Base-by-base conservation (phyloP, 2,797 vertebrate species). In the Cetoscarus ocellatus region DNA sequence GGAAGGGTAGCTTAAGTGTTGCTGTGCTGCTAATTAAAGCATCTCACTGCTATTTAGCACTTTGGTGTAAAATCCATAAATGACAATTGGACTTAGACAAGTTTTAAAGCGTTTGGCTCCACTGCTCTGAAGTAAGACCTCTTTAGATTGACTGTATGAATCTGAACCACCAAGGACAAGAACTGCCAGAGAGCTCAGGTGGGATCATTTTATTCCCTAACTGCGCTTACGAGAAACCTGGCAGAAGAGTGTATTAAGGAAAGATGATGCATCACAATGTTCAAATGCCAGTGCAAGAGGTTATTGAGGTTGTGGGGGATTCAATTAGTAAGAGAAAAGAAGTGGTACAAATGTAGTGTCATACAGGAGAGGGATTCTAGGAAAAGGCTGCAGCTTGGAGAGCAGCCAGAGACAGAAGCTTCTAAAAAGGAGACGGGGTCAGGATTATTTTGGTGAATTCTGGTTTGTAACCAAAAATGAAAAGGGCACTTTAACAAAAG, bases 171-270 rank as follows among this genome's bases (percentile, higher is more conserved):
- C 49, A 35, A 36, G 7, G 67, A 54, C 80, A 82, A 88, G 85
- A 90, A 76, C 85, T 72, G 82, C 88, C 85, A 88, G 72, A 91
- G 83, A 83, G 87, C 77, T 43, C 49, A 62, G 70, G 73, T 60
- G 75, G 49, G 57, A 70, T 48, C 48, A 53, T 44, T 68, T 78
- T 83, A 71, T 48, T 73, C 53, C 35, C 71, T 44, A 66, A 69
- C 66, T 74, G 51, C 53, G 68, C 60, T 44, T 10, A 61, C 75
- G 56, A 63, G 54, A 66, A 72, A 42, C 62, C 50, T 14, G 17
- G 59, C 44, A 17, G 50, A 75, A 39, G 58, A 65, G 67, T 63
- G 59, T 61, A 61, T 63, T 59, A 61, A 58, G 78, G 19, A 48
- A 36, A 49, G 39, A 75, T 17, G 13, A 77, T 18, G 40, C 40